Base-by-base conservation (phyloP, 2,888 invertebrate genomes). In the Ormyrus pomaceus region DNA sequence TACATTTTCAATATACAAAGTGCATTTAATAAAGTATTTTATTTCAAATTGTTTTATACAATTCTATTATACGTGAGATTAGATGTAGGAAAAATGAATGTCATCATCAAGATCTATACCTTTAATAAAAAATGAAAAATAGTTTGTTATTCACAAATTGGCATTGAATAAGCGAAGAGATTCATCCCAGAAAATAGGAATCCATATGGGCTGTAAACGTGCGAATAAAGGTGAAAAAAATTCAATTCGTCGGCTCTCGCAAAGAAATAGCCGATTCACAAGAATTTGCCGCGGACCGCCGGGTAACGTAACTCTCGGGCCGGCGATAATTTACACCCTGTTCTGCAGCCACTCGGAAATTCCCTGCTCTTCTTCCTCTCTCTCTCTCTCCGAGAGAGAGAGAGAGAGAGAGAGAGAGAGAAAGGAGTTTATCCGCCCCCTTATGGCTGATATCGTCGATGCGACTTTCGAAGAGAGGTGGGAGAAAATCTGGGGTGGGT, bases 271-370 rank as follows among this genome's bases (percentile, higher is more conserved):
- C 48, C 61, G 69, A 76, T 69, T 76, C 64, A 10, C 50, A 56
- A 34, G 58, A 58, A 64, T 64, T 70, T 53, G 55, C 19, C 61
- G 13, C 19, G 68, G 59, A 34, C 45, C 34, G 7, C 13, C 11
- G 55, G 76, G 34, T 70, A 56, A 70, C 70, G 56, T 77, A 70
- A 70, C 48, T 46, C 13, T 58, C 46, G 19, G 19, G 10, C 13
- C 50, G 19, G n/a, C 34, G 64, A 77, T 70, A 77, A 77, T 77
- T 70, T 77, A 70, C 70, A 77, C 62, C 50, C 50, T 50, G 45
- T 70, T 70, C 77, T 56, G 70, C 55, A 70, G 71, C 65, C 56
- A 66, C 64, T 72, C 59, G 62, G 53, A 48, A 64, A 77, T 55
- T 77, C 62, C 45, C 69, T 55, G 34, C 34, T 34, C 34, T 34